Conservation (phyloP, 2,797 vertebrate genomes). For the Orestias chungarensis region DNA sequence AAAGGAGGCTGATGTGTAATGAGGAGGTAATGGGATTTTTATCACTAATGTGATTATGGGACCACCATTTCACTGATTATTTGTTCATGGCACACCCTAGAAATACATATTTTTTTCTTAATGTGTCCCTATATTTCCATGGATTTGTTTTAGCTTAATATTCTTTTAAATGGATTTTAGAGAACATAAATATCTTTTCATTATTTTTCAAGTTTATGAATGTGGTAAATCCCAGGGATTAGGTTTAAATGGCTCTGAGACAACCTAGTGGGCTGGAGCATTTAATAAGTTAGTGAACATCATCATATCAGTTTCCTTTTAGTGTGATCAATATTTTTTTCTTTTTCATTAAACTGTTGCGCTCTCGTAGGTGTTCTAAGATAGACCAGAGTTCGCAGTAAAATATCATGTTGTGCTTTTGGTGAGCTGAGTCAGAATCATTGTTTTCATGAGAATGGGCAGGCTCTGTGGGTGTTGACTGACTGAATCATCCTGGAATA, state of each 20-base stretch:
- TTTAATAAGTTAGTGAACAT: slow-evolving; percentile 24
- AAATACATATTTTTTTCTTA: slow-evolving; percentile 38
- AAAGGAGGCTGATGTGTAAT: slow-evolving; percentile 51
- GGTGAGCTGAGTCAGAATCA: slow-evolving; percentile 55
- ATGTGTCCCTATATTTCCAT: slow-evolving; percentile 22
- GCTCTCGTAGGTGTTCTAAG: slow-evolving; percentile 48
- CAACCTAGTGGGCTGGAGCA: slow-evolving; percentile 14
- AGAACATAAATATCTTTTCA: not conserved
- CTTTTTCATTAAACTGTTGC: slow-evolving; percentile 27
- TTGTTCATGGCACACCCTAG: slow-evolving; percentile 45
- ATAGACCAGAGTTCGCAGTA: slow-evolving; percentile 45
- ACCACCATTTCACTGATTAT: slow-evolving; percentile 55
- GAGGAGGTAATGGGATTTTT: slow-evolving; percentile 62
- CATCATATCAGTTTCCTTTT: slow-evolving; percentile 40
- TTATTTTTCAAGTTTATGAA: not conserved
- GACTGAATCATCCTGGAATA: slow-evolving; percentile 55
- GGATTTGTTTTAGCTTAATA: slow-evolving; percentile 25
- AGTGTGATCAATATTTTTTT: slow-evolving; percentile 31
- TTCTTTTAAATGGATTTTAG: slow-evolving; percentile 24
- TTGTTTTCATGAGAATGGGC: slow-evolving; percentile 66
- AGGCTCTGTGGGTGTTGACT: slow-evolving; percentile 62
- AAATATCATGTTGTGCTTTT: slow-evolving; percentile 65
- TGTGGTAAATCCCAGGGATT: slow-evolving; percentile 10
- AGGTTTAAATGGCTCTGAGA: slow-evolving; percentile 41
- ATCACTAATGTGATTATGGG: slow-evolving; percentile 66